Base-by-base conservation (phyloP, 2,797 vertebrate genomes). In the Acipenser transmontanus region DNA sequence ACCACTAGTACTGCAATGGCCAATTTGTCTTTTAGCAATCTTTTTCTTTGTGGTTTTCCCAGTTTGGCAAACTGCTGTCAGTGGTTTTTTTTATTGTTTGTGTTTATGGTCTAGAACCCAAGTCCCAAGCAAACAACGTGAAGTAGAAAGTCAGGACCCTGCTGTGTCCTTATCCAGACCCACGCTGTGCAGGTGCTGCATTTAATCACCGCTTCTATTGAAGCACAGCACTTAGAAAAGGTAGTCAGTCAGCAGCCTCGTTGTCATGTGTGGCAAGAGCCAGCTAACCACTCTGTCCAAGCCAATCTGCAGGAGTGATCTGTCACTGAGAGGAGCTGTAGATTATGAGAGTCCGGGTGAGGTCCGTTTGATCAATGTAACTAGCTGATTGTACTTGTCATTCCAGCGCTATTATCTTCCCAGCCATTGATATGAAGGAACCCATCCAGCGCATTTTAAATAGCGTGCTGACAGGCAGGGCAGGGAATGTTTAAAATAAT, bases 401-500 rank as follows among this genome's bases (percentile, higher is more conserved):
- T 72, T 70, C 77, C 80, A 75, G 74, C 73, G 68, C 78, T 71
- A 67, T 81, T 66, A 76, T 84, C 75, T 76, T 80, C 73, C 67
- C 64, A 60, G 76, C 74, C 51, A 63, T 71, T 62, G 79, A 81
- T 76, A 63, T 51, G 75, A 76, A 76, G 68, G 72, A 66, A 65
- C 70, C 78, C 77, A 66, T 67, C 73, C 74, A 61, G 73, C 71
- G 81, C 82, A 12, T 61, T 68, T 80, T 86, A 81, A 73, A 79
- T 80, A 77, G 82, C 6, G 74, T 73, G 74, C 87, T 91, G 89
- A 89, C 87, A 89, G 89, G 69, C 82, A 80, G 79, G 72, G 69
- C 80, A 70, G 77, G 72, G 85, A 89, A 92, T 87, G 82, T 88
- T 88, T 82, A 87, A 85, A 86, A 92, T 96, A 95, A 97, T 96